phyloP scores from a whole-genome alignment of 1,140 invertebrate species.

The Achroia grisella region DNA sequence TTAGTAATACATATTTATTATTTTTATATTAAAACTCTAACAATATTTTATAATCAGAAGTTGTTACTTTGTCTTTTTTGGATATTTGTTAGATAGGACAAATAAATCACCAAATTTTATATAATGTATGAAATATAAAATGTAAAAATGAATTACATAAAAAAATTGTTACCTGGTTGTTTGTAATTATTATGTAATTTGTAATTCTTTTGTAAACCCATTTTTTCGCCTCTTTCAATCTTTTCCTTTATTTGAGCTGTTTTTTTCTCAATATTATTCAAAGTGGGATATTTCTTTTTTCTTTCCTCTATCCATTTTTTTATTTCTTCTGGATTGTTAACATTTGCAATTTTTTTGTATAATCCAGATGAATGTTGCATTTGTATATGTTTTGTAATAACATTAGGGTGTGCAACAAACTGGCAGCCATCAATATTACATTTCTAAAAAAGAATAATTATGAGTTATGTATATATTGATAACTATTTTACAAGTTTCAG shows the following conservation, averaged over 20 bases:
- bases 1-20: no score
- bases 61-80: no score
- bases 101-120: no score
- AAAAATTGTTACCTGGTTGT: slow-evolving; percentile 20
- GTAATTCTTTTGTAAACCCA: slow-evolving; percentile 63
- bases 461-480: no score
- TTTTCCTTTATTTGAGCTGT: slow-evolving; percentile 78
- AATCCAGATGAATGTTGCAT: slow-evolving; percentile 87
- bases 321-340: slow-evolving; percentile 86
- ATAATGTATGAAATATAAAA: no score
- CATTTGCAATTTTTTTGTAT: slow-evolving; percentile 82
- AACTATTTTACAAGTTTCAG: no score
- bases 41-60: no score
- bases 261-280: slow-evolving; percentile 80
- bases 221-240: slow-evolving; percentile 79
- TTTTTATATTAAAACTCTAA: no score
- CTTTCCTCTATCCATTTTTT: slow-evolving; percentile 87
- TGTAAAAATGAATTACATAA: no score
- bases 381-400: slow-evolving; percentile 85
- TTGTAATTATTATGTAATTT: slow-evolving; percentile 7
- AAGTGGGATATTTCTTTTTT: slow-evolving; percentile 83
- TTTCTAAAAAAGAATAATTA: slow-evolving; percentile 45
- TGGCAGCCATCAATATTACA: slow-evolving; percentile 88
- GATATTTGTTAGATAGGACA: no score
- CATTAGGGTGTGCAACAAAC: slow-evolving; percentile 84